Evolutionary conservation across 2,888 invertebrate species (phyloP), one percentile per base, ranked within the genome.

Genomic region (Dasypogon diadema): DNA sequence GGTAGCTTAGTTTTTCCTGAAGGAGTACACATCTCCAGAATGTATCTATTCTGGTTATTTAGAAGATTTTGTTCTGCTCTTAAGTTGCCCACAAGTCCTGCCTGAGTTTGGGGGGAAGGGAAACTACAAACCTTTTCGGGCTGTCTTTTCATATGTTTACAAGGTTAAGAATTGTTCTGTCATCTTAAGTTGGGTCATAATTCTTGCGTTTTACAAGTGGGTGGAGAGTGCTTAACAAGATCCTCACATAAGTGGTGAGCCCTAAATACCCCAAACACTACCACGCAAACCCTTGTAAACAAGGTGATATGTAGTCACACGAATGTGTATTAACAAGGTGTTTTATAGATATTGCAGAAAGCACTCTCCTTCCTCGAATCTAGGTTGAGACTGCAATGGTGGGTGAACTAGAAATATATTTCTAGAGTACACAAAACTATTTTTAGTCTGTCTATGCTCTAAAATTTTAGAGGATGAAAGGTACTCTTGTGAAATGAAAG

Each of bases 61-160:
- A 6, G 5, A 12, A 21, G 51, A 51, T 51, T 51, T 21, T 6
- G 1, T 21, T 51, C 51, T 16, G 18, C 18, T 16, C 51, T 51
- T 2, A 51, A 16, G 51, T 21, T 51, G 22, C 18, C 51, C 51
- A 16, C 21, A 51, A 12, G 12, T 3, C 12, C 42, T 51, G 18
- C 16, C n/a, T n/a, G n/a, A n/a, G n/a, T n/a, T n/a, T n/a, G n/a
- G 18, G 16, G 16, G 2, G 14, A 42, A 42, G 42, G 12, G n/a
- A 42, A 42, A n/a, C n/a, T 2, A 12, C 42, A 42, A 42, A 42
- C 42, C n/a, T 42, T 12, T 12, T 42, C 12, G 6, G 42, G 10
- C 18, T 21, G 51, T 51, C 51, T 51, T 21, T 51, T 51, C 21
- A 51, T 51, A 21, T 21, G 18, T 51, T 51, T 51, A 51, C 51